These are phyloP conservation scores for Oconnorella tubifera DNA, from an alignment of 2,888 invertebrate species.

Conservation along the genomic window DNA sequence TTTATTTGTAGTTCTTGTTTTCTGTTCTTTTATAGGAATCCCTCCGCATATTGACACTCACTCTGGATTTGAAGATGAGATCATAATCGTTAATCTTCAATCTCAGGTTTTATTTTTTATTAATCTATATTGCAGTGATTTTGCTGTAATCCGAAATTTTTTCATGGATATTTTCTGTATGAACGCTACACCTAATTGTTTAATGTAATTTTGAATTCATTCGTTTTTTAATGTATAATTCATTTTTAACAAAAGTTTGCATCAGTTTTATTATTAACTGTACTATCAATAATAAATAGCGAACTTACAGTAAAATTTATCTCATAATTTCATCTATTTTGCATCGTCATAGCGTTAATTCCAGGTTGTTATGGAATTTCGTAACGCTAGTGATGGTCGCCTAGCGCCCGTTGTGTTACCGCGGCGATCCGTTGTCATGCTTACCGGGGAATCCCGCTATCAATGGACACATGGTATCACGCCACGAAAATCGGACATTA, in stretches of 20 bases:
- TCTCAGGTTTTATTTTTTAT: constrained; percentile 61
- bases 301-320: background rate
- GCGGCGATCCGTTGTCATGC: constrained; percentile 70
- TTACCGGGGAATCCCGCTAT: constrained; percentile 72
- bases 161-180: too few relatives aligned
- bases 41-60: constrained; percentile 93
- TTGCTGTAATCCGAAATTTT: too few relatives aligned
- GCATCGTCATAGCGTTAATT: background rate
- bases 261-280: too few relatives aligned
- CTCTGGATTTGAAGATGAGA: constrained; percentile 83
- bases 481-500: constrained; percentile 74
- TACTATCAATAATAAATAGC: background rate
- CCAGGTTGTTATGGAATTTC: constrained; percentile 78
- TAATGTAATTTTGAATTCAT: too few relatives aligned
- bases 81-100: constrained; percentile 80
- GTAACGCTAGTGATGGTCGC: constrained; percentile 61
- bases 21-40: constrained; percentile 67
- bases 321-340: background rate
- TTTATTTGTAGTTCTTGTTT: background rate
- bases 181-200: too few relatives aligned
- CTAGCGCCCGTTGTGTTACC: constrained; percentile 67
- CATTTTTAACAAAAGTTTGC: too few relatives aligned
- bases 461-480: constrained; percentile 64
- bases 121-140: constrained; percentile 3
- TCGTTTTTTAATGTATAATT: too few relatives aligned